A percentile compares a stretch with the other conserved stretches of the same genome.
Conservation (phyloP, 2,113 vertebrate species). For the Neolamprologus fasciatus region DNA sequence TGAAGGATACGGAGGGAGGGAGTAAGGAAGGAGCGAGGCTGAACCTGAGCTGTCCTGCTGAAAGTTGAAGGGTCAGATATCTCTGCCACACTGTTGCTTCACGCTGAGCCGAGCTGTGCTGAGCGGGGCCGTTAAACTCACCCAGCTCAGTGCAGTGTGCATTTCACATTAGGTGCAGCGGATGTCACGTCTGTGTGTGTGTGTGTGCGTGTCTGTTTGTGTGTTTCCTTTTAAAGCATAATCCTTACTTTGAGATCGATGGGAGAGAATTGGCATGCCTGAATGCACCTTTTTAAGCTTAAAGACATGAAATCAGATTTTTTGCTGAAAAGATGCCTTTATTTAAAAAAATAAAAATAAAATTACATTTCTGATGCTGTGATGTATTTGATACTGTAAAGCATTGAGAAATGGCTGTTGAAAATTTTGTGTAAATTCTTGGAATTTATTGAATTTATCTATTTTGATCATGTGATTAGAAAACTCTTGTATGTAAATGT, state of each 20-base stretch:
- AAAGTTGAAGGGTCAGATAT: constrained; percentile 43
- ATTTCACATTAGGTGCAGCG: not conserved
- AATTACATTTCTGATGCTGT: constrained; percentile 22
- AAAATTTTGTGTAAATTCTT: constrained; percentile 32
- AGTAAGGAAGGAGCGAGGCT: not conserved
- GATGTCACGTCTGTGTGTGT: not conserved
- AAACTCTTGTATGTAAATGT: constrained; percentile 28
- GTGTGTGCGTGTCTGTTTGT: not conserved
- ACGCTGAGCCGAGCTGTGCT: not conserved
- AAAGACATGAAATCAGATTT: constrained; percentile 51
- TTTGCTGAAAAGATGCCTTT: constrained; percentile 68
- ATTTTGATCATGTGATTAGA: constrained; percentile 39
- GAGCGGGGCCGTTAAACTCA: not conserved
- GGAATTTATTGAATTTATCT: constrained; percentile 48
- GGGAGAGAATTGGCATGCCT: constrained; percentile 53
- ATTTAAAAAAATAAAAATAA: constrained; percentile 7
- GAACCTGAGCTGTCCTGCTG: constrained; percentile 48
- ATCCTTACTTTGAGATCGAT: constrained; percentile 32
- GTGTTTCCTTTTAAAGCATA: constrained; percentile 13
- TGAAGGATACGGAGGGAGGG: not conserved
- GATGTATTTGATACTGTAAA: constrained; percentile 61
- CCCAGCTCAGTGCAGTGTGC: not conserved
- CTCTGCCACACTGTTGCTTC: constrained; percentile 2
- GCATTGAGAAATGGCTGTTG: constrained; percentile 37
- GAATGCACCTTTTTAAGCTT: constrained; percentile 68